Conservation (phyloP, 2,797 vertebrate genomes). For the Catamblyrhynchus diadema region DNA sequence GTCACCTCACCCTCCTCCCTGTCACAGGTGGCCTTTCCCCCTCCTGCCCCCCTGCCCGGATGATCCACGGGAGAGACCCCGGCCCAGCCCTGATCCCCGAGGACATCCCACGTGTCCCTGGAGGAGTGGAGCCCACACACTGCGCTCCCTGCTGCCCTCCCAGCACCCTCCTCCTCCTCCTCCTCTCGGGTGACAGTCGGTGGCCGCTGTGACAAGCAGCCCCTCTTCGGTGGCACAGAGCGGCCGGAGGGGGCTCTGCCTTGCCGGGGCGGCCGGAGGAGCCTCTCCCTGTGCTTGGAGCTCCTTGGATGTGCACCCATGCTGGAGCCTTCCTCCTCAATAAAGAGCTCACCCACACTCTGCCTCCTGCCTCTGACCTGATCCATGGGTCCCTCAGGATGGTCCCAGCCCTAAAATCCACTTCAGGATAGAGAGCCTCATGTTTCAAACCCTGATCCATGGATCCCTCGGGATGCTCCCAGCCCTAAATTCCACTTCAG, state of each 20-base stretch:
- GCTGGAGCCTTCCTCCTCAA: neutral
- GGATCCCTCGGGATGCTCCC: neutral
- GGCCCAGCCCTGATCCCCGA: neutral
- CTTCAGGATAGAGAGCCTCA: fast-evolving
- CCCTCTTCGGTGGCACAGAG: neutral
- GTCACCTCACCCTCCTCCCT: neutral
- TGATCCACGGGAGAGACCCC: neutral
- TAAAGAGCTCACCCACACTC: slow-evolving; percentile 31
- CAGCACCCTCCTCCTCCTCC: neutral
- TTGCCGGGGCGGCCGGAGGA: neutral
- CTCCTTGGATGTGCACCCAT: neutral
- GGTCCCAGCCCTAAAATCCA: neutral
- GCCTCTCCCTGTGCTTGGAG: neutral
- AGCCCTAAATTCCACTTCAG: neutral
- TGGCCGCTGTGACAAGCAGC: neutral
- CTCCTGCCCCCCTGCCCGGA: neutral
- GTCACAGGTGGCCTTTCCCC: slow-evolving; percentile 22
- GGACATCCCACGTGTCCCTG: neutral
- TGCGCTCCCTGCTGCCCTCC: fast-evolving
- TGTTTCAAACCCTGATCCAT: neutral
- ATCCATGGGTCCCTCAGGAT: too few relatives aligned
- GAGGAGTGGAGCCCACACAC: neutral
- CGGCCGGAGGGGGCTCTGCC: neutral
- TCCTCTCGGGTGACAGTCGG: neutral
- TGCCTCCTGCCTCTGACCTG: neutral